These are phyloP conservation scores for Hydractinia echinata DNA, from an alignment of 30 jellyfish, hydroid and myxozoan species.

Conservation along the genomic window DNA sequence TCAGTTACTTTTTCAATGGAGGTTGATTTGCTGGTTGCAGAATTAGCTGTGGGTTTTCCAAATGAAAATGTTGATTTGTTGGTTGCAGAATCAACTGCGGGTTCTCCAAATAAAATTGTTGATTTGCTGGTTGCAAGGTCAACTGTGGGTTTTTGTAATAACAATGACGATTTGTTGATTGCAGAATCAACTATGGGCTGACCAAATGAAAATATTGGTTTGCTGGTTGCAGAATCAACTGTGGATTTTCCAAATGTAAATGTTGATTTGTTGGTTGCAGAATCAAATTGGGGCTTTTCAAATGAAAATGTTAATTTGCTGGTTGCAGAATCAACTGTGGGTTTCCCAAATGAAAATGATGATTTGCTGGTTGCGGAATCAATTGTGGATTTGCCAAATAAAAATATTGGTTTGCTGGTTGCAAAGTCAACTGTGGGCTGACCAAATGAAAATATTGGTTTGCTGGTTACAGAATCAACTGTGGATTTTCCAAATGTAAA, in stretches of 20 bases:
- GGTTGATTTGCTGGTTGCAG: background rate
- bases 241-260: background rate
- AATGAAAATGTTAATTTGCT: background rate
- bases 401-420: background rate
- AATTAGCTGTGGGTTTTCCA: background rate
- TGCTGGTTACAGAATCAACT: background rate
- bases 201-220: background rate
- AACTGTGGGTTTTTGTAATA: background rate
- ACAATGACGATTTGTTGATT: background rate
- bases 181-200: background rate
- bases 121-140: background rate
- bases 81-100: background rate
- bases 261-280: background rate
- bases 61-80: background rate
- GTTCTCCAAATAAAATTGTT: background rate
- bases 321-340: background rate
- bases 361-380: background rate
- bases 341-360: background rate
- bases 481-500: background rate
- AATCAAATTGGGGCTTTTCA: background rate
- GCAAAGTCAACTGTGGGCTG: background rate
- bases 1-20: background rate
- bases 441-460: background rate
- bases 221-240: background rate
- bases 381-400: background rate